Percentiles rank a stretch among this genome's conserved stretches.
Conservation (phyloP, 2,888 invertebrate species). For the Creontiades dilutus region DNA sequence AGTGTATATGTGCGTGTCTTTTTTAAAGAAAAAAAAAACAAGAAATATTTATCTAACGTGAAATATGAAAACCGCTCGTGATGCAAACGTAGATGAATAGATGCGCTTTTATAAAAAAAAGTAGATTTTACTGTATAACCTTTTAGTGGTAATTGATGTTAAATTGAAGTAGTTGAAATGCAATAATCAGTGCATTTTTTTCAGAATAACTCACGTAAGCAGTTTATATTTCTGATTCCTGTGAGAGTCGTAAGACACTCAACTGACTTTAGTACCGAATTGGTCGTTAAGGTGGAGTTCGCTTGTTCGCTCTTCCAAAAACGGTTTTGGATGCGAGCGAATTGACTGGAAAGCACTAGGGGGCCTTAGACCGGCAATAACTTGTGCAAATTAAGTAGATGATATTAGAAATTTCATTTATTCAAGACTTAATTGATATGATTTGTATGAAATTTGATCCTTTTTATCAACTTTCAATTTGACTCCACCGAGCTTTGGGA, state of each 20-base stretch:
- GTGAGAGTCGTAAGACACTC: neutral
- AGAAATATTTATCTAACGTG: conserved; percentile 15
- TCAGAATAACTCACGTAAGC: conserved; percentile 12
- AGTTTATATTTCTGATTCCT: conserved; percentile 1
- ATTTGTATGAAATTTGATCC: too few relatives aligned
- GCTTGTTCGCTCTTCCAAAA: neutral
- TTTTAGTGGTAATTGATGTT: conserved; percentile 28
- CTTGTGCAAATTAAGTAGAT: neutral
- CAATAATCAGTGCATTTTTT: conserved; percentile 33
- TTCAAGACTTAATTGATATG: neutral
- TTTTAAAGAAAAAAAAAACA: neutral
- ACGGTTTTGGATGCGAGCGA: neutral
- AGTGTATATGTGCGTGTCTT: conserved; percentile 2
- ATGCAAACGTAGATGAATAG: conserved; percentile 36
- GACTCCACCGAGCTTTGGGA: too few relatives aligned
- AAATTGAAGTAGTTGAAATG: neutral
- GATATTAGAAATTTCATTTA: neutral
- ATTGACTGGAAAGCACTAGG: conserved; percentile 14
- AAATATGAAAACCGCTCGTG: conserved; percentile 37
- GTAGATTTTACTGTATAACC: neutral
- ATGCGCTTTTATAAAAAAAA: conserved; percentile 41
- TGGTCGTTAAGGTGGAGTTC: neutral
- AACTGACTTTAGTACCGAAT: conserved; percentile 29
- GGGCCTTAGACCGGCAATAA: conserved; percentile 34
- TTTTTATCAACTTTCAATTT: too few relatives aligned